Evolutionary conservation across 2,797 vertebrate species (phyloP).

Genomic region (Diceros bicornis): DNA sequence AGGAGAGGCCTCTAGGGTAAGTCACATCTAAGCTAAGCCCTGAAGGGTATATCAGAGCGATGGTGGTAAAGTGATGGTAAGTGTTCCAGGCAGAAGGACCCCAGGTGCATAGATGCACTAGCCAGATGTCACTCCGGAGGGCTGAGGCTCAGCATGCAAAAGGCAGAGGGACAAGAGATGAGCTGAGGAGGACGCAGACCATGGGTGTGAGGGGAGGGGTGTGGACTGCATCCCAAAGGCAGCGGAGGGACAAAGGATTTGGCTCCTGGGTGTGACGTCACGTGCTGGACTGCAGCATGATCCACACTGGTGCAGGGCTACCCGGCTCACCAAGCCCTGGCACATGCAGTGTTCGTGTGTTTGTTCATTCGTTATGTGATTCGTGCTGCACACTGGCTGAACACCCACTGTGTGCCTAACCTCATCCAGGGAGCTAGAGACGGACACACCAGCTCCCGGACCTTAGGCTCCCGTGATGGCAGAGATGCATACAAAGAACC

Average conservation of each 20-base stretch:
- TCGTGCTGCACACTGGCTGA: neutral
- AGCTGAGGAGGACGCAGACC: neutral
- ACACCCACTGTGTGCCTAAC: rapidly evolving
- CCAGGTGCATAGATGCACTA: neutral
- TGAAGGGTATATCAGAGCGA: neutral
- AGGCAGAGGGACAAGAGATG: neutral
- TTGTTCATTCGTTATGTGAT: neutral
- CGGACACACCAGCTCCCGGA: neutral
- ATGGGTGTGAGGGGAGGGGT: neutral
- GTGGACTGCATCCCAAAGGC: neutral
- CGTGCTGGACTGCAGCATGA: rapidly evolving
- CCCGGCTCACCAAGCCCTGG: rapidly evolving
- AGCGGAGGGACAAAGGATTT: neutral
- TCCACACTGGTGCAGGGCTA: rapidly evolving
- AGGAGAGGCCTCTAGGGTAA: neutral
- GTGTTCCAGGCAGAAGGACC: neutral
- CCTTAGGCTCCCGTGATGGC: neutral
- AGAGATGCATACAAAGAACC: neutral
- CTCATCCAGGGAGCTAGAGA: neutral
- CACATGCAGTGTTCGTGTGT: rapidly evolving
- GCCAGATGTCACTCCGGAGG: too few species aligned
- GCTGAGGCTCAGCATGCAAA: neutral
- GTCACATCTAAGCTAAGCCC: neutral
- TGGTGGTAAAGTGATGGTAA: neutral
- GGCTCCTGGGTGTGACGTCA: rapidly evolving